These are phyloP conservation scores for Danio choprae DNA, from an alignment of 2,797 vertebrate species.

Conservation along the genomic window DNA sequence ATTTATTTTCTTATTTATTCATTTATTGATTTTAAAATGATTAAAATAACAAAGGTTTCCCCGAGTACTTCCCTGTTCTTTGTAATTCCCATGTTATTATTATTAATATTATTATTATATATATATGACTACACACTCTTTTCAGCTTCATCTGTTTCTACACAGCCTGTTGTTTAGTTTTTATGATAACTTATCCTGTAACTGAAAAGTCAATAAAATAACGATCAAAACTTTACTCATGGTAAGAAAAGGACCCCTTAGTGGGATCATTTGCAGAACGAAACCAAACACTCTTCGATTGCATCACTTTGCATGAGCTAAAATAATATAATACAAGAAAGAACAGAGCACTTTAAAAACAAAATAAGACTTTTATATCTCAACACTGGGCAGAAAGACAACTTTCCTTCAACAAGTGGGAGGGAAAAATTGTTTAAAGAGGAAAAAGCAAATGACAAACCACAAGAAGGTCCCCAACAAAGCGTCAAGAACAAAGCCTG, in stretches of 20 bases:
- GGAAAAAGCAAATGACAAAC: constrained; percentile 60
- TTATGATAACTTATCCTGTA: background rate
- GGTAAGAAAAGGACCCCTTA: background rate
- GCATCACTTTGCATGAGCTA: constrained; percentile 19
- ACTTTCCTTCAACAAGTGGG: constrained; percentile 54
- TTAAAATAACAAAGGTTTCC: too few relatives aligned
- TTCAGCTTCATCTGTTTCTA: too few relatives aligned
- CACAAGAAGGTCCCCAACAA: constrained; percentile 65
- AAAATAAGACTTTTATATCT: constrained; percentile 24
- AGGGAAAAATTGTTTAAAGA: constrained; percentile 50
- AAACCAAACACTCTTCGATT: background rate
- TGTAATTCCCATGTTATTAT: too few relatives aligned
- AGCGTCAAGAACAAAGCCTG: constrained; percentile 55
- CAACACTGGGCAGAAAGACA: constrained; percentile 4
- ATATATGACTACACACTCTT: too few relatives aligned
- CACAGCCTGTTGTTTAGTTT: too few relatives aligned
- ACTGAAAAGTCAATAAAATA: background rate
- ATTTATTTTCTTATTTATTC: too few relatives aligned
- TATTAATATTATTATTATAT: too few relatives aligned
- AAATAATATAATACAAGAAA: constrained; percentile 21
- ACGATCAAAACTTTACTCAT: background rate
- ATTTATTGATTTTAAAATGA: too few relatives aligned
- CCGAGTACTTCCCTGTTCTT: too few relatives aligned
- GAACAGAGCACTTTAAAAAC: constrained; percentile 2
- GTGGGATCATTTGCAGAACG: background rate